Conservation (phyloP, 2,888 invertebrate genomes). For the Aporophyla lueneburgensis region DNA sequence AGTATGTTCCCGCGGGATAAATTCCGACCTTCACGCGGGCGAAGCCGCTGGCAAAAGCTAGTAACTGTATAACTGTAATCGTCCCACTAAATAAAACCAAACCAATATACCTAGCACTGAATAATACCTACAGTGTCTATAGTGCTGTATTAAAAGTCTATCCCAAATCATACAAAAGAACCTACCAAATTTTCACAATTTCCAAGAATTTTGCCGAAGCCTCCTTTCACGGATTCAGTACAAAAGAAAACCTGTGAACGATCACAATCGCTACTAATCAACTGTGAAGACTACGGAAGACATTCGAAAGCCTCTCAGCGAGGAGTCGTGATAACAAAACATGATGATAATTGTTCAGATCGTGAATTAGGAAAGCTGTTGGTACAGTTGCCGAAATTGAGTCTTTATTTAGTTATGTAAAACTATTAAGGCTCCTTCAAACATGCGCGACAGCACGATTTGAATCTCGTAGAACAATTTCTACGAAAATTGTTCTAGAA, state of each 20-base stretch:
- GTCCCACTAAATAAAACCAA: background rate
- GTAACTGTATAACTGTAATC: background rate
- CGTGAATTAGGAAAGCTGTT: slow-evolving; percentile 52
- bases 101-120: background rate
- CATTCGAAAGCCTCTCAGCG: slow-evolving; percentile 40
- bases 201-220: slow-evolving; percentile 11
- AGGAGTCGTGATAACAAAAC: slow-evolving; percentile 43
- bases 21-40: no score
- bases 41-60: no score
- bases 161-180: slow-evolving; percentile 34
- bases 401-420: slow-evolving; percentile 38
- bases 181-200: slow-evolving; percentile 26
- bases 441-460: no score
- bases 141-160: slow-evolving; percentile 13
- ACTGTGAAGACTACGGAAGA: slow-evolving; percentile 47
- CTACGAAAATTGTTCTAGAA: no score
- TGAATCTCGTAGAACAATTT: no score
- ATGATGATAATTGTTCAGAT: slow-evolving; percentile 41
- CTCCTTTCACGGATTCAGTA: slow-evolving; percentile 14
- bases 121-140: background rate
- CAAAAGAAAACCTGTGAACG: slow-evolving; percentile 36
- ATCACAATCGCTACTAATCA: slow-evolving; percentile 22
- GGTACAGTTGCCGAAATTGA: slow-evolving; percentile 14
- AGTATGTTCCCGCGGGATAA: no score
- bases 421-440: slow-evolving; percentile 11